These are phyloP conservation scores for Crioceris asparagi DNA, from an alignment of 2,888 invertebrate genomes.

Conservation along the genomic window DNA sequence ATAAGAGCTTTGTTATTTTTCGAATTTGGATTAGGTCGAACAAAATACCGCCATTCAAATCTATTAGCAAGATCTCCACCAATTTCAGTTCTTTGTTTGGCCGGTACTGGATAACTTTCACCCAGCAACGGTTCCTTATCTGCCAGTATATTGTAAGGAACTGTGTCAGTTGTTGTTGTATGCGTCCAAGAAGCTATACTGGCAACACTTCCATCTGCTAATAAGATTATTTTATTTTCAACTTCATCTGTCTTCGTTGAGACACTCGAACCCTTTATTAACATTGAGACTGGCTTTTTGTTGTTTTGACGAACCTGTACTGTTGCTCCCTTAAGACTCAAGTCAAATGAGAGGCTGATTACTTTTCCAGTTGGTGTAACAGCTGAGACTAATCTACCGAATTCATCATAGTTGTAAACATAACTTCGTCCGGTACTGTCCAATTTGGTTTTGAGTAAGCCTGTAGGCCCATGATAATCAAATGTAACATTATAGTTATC, in stretches of 20 bases:
- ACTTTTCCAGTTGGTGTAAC: conserved; percentile 94
- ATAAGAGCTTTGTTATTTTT: conserved; percentile 45
- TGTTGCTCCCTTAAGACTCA: conserved; percentile 84
- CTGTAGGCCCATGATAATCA: conserved; percentile 85
- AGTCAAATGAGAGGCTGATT: conserved; percentile 75
- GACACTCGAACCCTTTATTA: conserved; percentile 80
- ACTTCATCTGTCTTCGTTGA: conserved; percentile 73
- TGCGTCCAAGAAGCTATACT: conserved; percentile 80
- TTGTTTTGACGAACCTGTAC: conserved; percentile 77
- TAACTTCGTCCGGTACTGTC: conserved; percentile 85
- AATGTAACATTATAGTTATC: conserved; percentile 91
- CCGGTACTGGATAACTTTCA: conserved; percentile 84
- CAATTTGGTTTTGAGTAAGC: conserved; percentile 75
- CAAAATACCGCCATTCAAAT: conserved; percentile 92
- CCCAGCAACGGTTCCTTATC: conserved; percentile 73
- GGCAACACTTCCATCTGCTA: conserved; percentile 74
- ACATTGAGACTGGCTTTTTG: conserved; percentile 70
- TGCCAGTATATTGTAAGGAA: conserved; percentile 81
- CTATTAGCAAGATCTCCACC: conserved; percentile 58
- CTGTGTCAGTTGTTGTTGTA: conserved; percentile 77
- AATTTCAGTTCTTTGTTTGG: conserved; percentile 81
- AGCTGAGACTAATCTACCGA: conserved; percentile 81
- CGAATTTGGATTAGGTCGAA: conserved; percentile 59
- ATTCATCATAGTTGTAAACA: conserved; percentile 91
- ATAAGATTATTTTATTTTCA: conserved; percentile 67